These are phyloP conservation scores for Oscheius sp. DNA, from an alignment of 2,888 invertebrate genomes.

Conservation along the genomic window DNA sequence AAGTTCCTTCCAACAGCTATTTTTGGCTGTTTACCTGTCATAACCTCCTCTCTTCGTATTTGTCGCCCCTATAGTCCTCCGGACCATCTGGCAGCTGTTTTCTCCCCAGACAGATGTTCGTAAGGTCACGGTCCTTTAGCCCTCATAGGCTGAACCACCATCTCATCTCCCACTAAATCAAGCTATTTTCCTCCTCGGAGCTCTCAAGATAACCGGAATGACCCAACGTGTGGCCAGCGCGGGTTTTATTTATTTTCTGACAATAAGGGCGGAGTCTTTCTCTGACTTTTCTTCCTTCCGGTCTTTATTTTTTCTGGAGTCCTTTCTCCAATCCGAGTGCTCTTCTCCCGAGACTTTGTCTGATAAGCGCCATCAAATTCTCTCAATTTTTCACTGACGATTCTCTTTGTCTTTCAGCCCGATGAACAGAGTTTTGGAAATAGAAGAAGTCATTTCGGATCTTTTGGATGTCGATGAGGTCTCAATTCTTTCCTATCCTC, in stretches of 20 bases:
- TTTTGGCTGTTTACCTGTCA: neutral
- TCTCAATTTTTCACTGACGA: neutral
- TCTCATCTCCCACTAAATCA: neutral
- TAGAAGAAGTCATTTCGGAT: conserved; percentile 8
- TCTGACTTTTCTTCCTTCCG: neutral
- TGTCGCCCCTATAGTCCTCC: neutral
- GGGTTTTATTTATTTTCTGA: neutral
- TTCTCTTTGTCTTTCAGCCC: neutral
- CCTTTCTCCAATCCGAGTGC: neutral
- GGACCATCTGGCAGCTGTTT: conserved; percentile 11
- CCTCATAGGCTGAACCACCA: neutral
- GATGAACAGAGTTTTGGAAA: conserved; percentile 23
- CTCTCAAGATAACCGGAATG: conserved; percentile 26
- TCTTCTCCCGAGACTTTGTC: neutral
- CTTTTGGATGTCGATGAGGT: conserved; percentile 5
- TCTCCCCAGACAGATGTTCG: neutral
- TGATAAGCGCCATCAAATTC: neutral
- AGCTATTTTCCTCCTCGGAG: conserved; percentile 1
- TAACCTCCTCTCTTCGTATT: neutral
- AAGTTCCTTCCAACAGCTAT: too few relatives aligned
- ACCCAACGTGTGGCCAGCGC: neutral
- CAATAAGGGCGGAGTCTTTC: neutral
- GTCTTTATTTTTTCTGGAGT: neutral
- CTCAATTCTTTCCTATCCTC: conserved; percentile 6
- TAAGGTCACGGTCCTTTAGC: neutral